Percentiles rank a stretch among this genome's conserved stretches.
Evolutionary conservation across 2,888 invertebrate genomes (phyloP).

Genomic region (Rhogogaster chlorosoma): DNA sequence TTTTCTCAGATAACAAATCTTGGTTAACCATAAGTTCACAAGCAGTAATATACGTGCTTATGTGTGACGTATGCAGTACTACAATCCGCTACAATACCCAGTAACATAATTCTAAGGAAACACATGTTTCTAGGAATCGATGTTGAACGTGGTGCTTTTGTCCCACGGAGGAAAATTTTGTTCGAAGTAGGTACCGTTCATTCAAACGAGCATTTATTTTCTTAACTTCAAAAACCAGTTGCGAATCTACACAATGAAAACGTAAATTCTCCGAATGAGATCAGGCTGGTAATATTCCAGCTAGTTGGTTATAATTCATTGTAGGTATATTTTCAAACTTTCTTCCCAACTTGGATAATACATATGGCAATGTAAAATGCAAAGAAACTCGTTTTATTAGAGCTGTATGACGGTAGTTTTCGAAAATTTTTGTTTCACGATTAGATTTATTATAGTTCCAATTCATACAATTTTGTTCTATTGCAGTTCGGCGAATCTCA

Average conservation of each 20-base stretch:
- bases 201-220: not conserved
- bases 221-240: not conserved
- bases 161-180: not conserved
- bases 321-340: too few relatives aligned
- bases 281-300: not conserved
- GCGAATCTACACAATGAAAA: not conserved
- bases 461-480: not conserved
- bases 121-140: not conserved
- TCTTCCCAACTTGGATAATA: too few relatives aligned
- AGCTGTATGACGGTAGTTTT: too few relatives aligned
- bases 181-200: not conserved
- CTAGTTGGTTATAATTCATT: too few relatives aligned
- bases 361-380: too few relatives aligned
- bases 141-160: not conserved
- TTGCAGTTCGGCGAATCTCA: not conserved
- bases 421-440: too few relatives aligned
- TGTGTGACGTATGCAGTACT: not conserved
- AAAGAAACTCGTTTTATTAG: too few relatives aligned
- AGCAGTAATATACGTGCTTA: not conserved
- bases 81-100: not conserved
- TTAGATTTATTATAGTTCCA: too few relatives aligned
- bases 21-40: not conserved
- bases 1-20: conserved; percentile 23
- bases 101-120: not conserved
- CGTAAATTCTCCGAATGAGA: not conserved